Base-by-base conservation (phyloP, 1,140 invertebrate species). In the Homalodisca vitripennis region DNA sequence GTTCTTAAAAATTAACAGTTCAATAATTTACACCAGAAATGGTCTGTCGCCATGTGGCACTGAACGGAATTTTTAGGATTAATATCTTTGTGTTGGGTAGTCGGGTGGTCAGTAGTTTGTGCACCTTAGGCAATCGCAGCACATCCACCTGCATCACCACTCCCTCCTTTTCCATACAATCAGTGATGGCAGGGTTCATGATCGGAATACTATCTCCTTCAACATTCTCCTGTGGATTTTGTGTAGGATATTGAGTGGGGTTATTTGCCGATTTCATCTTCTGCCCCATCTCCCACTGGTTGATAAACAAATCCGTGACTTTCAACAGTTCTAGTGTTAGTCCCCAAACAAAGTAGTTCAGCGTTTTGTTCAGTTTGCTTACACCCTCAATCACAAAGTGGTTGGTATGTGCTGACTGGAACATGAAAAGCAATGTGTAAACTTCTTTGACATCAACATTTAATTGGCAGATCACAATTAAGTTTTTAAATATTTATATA, bases 281-380 rank as follows among this genome's bases (percentile, higher is more conserved):
- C 72, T 73, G 63, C 70, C 73, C 46, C 76, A 77, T 14, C 81
- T 78, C 30, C 78, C 84, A 78, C 82, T 91, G 89, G 81, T 90
- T 88, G 41, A 92, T 88, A 77, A 92, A 89, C 47, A 91, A 79
- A 77, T 92, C 90, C 0, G 91, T 92, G 1, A 92, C 91, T 57
- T 88, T 83, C 3, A 93, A 79, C 71, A 93, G 81, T 76, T 94
- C 91, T 46, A 89, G 83, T 2, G 91, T 92, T 1, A 94, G 86
- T n/a, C 90, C 91, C 88, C 91, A 91, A 57, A 91, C 87, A 60
- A 94, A 88, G 73, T 90, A 85, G 1, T 83, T 85, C 1, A 93
- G 78, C 14, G 87, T 88, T 32, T 85, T 82, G 64, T 85, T 84
- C n/a, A 93, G 82, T 73, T 89, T 82, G 14, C 88, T 84, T 13